Conservation (phyloP, 2,797 vertebrate species). For the Pseudochaenichthys georgianus region DNA sequence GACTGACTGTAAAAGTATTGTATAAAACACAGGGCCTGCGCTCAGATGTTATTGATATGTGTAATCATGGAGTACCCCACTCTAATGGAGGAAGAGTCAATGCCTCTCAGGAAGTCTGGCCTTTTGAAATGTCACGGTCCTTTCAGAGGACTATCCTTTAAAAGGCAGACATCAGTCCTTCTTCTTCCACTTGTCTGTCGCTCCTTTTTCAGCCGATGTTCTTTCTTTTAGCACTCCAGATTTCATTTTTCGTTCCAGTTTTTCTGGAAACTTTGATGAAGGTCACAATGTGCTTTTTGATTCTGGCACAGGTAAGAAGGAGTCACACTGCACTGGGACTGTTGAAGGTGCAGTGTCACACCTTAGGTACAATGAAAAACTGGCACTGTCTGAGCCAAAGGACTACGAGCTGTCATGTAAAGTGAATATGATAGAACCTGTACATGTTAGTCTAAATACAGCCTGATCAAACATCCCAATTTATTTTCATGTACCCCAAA, state of each 20-base stretch:
- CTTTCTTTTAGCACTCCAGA: constrained; percentile 38
- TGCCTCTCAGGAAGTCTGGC: constrained; percentile 80
- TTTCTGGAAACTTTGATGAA: constrained; percentile 46
- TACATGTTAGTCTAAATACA: neutral
- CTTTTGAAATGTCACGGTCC: constrained; percentile 82
- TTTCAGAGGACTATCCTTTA: constrained; percentile 73
- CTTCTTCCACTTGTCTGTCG: constrained; percentile 58
- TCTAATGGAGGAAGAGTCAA: constrained; percentile 74
- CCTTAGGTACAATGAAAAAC: constrained; percentile 9
- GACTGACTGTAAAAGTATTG: constrained; percentile 31
- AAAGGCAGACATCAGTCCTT: constrained; percentile 65
- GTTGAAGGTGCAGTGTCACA: constrained; percentile 28
- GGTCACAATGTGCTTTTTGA: constrained; percentile 58
- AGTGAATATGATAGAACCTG: neutral
- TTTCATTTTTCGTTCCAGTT: constrained; percentile 2
- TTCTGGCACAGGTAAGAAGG: constrained; percentile 33
- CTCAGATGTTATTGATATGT: constrained; percentile 79
- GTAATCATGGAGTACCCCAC: constrained; percentile 67
- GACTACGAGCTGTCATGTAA: neutral
- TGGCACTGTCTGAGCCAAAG: neutral
- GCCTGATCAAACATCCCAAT: neutral
- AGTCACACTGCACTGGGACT: constrained; percentile 21
- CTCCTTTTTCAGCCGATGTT: constrained; percentile 42
- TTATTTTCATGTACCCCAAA: neutral
- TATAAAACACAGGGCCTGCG: constrained; percentile 48